Evolutionary conservation across 92 coral and sea anemone genomes (phyloP).

Genomic region (Palythoa caribaeorum): DNA sequence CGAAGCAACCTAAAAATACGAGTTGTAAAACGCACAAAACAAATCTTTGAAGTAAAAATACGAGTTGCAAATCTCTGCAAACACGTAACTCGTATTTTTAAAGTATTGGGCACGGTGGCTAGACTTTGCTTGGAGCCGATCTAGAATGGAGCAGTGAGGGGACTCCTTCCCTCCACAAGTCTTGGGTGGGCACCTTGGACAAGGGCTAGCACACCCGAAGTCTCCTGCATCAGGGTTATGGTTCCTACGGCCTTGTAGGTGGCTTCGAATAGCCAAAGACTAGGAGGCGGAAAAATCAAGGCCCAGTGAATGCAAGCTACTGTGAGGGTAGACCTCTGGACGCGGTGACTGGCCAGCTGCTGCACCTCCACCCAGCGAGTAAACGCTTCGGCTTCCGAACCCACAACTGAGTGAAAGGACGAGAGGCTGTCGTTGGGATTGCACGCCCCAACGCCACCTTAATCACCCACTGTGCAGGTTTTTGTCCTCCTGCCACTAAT

Average conservation of each 20-base stretch:
- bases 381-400: slow-evolving; percentile 41
- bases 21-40: no score
- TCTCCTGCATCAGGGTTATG: no score
- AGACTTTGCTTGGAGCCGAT: no score
- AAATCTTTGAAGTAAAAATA: no score
- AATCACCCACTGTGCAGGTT: slow-evolving; percentile 16
- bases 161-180: no score
- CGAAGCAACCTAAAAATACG: no score
- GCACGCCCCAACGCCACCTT: slow-evolving; percentile 4
- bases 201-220: no score
- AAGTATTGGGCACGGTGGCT: no score
- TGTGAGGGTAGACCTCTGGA: slow-evolving; percentile 33
- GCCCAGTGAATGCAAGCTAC: slow-evolving; percentile 32
- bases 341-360: slow-evolving; percentile 31
- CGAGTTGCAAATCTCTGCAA: no score
- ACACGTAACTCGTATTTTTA: no score
- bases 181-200: no score
- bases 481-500: neutral
- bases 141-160: no score
- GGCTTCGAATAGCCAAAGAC: neutral
- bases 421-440: slow-evolving; percentile 10
- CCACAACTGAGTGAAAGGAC: slow-evolving; percentile 13
- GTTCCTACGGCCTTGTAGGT: neutral
- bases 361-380: slow-evolving; percentile 28
- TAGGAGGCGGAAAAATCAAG: slow-evolving; percentile 28